phyloP scores from a whole-genome alignment of 2,888 invertebrate species.

The Eristalinus sepulchralis region DNA sequence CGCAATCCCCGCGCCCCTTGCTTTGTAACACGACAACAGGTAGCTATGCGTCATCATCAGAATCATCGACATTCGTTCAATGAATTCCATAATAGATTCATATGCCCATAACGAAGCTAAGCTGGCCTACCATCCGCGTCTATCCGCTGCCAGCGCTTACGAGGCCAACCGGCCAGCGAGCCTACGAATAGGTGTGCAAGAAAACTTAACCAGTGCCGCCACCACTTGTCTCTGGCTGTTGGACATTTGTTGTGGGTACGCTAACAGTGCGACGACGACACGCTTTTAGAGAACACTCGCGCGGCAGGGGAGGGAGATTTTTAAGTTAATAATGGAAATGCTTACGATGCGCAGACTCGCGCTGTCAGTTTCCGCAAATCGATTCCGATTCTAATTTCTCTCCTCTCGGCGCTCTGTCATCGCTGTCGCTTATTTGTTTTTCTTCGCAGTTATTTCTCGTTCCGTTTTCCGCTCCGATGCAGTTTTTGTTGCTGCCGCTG shows the following conservation, averaged over 20 bases:
- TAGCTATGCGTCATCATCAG: constrained; percentile 72
- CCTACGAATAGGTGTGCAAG: not conserved
- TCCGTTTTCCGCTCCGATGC: constrained; percentile 68
- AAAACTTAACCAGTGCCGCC: not conserved
- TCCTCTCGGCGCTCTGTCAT: not conserved
- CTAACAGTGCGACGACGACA: not conserved
- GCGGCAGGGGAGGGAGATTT: constrained; percentile 20
- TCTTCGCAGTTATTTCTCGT: constrained; percentile 31
- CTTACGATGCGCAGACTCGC: constrained; percentile 74
- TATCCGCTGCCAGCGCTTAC: not conserved
- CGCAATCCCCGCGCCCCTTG: not conserved
- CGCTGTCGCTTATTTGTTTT: not conserved
- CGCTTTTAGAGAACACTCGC: not conserved
- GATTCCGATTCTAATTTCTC: constrained; percentile 71
- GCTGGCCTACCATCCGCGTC: constrained; percentile 32
- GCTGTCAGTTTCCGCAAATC: constrained; percentile 74
- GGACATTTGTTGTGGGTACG: too few species aligned
- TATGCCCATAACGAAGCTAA: constrained; percentile 54
- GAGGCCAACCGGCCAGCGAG: not conserved
- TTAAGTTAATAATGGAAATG: constrained; percentile 70
- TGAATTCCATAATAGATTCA: constrained; percentile 65
- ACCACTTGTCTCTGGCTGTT: not conserved
- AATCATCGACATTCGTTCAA: constrained; percentile 61
- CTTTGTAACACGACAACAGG: constrained; percentile 68
- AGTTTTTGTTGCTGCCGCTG: constrained; percentile 24